Evolutionary conservation across 2,797 vertebrate species (phyloP).

Genomic region (Chloroceryle inda): DNA sequence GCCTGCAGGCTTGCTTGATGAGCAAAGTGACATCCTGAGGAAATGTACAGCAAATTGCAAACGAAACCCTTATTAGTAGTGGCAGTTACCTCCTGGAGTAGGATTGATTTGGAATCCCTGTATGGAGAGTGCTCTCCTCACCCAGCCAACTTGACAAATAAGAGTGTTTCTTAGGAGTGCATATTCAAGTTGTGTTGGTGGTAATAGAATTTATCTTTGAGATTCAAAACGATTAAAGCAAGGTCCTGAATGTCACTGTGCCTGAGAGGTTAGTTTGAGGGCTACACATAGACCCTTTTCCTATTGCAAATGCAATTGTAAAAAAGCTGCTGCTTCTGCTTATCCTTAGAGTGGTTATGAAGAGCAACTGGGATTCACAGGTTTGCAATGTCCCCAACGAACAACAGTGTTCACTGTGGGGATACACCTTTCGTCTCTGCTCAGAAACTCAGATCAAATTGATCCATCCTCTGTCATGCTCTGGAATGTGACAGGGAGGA

Average conservation of each 20-base stretch:
- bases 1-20: conserved; percentile 73
- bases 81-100: conserved; percentile 72
- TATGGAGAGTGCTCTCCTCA: conserved; percentile 23
- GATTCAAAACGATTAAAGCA: conserved; percentile 55
- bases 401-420: neutral
- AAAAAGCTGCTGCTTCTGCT: neutral
- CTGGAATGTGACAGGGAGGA: neutral
- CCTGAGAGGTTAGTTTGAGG: neutral
- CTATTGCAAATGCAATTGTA: neutral
- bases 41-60: conserved; percentile 72
- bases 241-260: neutral
- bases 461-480: neutral
- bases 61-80: conserved; percentile 72
- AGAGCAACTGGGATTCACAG: neutral
- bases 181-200: conserved; percentile 25
- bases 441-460: neutral
- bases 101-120: conserved; percentile 71
- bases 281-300: neutral
- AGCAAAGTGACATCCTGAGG: conserved; percentile 74
- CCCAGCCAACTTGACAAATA: conserved; percentile 60
- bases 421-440: neutral
- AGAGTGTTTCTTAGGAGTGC: conserved; percentile 46
- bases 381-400: neutral
- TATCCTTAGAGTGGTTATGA: neutral
- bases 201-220: conserved; percentile 62